Conservation (phyloP, 2,797 vertebrate genomes). For the Bradypus variegatus region DNA sequence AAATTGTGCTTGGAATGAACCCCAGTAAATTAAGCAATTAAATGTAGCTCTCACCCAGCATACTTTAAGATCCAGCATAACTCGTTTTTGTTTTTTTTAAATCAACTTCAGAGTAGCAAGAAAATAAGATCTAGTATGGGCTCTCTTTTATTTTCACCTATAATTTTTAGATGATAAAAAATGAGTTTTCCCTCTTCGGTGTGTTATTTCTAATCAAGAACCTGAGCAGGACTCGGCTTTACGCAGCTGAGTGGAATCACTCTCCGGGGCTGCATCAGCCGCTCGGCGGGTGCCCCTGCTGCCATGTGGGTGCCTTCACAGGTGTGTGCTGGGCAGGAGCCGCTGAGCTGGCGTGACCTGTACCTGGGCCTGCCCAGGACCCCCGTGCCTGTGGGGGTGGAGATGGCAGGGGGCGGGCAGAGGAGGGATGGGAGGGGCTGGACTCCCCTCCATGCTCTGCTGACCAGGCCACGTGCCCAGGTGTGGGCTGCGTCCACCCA, state of each 20-base stretch:
- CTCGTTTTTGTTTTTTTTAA: neutral
- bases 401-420: neutral
- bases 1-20: neutral
- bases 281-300: neutral
- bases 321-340: neutral
- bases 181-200: neutral
- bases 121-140: neutral
- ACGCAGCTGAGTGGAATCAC: neutral
- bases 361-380: neutral
- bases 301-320: neutral
- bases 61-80: neutral
- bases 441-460: neutral
- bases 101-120: neutral
- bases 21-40: neutral
- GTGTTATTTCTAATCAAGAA: neutral
- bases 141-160: neutral
- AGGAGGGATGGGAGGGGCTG: neutral
- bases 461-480: neutral
- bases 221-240: neutral
- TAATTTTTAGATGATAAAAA: neutral
- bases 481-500: accelerated
- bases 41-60: neutral
- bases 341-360: neutral
- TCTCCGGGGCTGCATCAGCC: neutral
- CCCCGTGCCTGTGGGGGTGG: neutral